phyloP scores from a whole-genome alignment of 2,888 invertebrate genomes.

The Drosophila pseudotakahashii region DNA sequence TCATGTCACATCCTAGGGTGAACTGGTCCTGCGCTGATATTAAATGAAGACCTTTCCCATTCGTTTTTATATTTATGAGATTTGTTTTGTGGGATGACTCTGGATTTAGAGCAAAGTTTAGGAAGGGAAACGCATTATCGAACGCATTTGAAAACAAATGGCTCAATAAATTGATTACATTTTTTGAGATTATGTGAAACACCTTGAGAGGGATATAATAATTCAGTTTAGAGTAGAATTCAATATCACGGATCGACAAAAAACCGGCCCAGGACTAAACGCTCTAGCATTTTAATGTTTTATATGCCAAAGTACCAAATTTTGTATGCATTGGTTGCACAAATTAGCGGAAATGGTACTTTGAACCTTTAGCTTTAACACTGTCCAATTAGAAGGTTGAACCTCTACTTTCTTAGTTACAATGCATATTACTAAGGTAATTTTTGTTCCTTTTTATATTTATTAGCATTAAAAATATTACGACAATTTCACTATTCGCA shows the following conservation, averaged over 20 bases:
- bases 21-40: slow-evolving; percentile 16
- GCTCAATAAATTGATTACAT: neutral
- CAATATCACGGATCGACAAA: too few species aligned
- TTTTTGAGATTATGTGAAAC: neutral
- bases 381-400: too few species aligned
- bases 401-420: too few species aligned
- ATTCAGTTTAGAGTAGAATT: too few species aligned
- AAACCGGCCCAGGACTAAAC: too few species aligned
- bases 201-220: neutral
- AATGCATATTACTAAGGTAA: too few species aligned
- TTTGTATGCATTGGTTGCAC: too few species aligned
- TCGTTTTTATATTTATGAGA: slow-evolving; percentile 12
- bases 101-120: neutral
- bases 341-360: too few species aligned
- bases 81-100: slow-evolving; percentile 12
- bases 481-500: slow-evolving; percentile 65
- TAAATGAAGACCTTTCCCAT: slow-evolving; percentile 10
- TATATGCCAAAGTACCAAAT: too few species aligned
- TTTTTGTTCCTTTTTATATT: slow-evolving; percentile 37
- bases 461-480: slow-evolving; percentile 64
- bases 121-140: neutral
- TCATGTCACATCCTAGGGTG: slow-evolving; percentile 29
- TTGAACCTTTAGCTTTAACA: too few species aligned
- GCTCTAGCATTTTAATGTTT: too few species aligned
- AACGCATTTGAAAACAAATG: neutral